Evolutionary conservation across 2,797 vertebrate species (phyloP).

Genomic region (Agapornis canus): DNA sequence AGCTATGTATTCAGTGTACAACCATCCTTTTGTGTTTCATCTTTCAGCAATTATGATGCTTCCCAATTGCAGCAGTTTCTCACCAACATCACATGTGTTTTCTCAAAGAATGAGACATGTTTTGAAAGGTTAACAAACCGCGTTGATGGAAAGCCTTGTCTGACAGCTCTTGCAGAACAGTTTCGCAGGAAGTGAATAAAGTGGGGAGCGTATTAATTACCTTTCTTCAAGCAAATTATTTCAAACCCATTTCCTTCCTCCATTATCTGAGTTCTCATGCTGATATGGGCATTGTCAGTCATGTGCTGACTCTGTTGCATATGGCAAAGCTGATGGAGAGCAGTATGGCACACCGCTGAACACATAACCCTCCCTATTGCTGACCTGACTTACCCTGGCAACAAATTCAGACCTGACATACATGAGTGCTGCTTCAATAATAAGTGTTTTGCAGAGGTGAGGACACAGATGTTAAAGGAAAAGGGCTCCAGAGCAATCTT

Average conservation of each 20-base stretch:
- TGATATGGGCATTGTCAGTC: neutral
- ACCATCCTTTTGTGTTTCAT: neutral
- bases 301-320: neutral
- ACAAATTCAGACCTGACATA: neutral
- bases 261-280: neutral
- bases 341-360: neutral
- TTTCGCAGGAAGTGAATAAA: neutral
- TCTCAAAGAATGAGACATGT: neutral
- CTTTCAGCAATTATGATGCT: neutral
- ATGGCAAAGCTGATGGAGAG: neutral
- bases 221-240: neutral
- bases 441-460: neutral
- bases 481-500: neutral
- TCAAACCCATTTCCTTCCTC: neutral
- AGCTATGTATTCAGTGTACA: neutral
- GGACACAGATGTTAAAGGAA: neutral
- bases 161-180: conserved; percentile 1
- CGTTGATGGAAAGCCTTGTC: neutral
- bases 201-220: neutral
- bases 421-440: neutral
- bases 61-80: neutral
- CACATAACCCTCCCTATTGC: neutral
- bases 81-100: neutral
- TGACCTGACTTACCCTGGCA: neutral
- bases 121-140: neutral